A percentile compares a stretch with the other conserved stretches of the same genome.
phyloP scores from a whole-genome alignment of 1,140 invertebrate species.

The Drosophila subpulchrella region DNA sequence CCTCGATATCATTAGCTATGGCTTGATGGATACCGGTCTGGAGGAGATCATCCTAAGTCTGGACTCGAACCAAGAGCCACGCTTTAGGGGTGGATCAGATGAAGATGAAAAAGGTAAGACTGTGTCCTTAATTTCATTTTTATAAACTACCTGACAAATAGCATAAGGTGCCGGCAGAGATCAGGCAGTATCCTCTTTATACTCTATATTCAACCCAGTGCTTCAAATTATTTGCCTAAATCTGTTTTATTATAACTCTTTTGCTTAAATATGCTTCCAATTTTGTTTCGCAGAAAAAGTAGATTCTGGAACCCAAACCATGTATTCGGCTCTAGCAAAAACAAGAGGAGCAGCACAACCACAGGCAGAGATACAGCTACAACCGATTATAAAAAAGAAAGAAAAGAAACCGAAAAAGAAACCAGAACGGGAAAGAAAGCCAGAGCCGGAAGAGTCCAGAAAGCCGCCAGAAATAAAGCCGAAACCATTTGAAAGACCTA shows the following conservation, averaged over 20 bases:
- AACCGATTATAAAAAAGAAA: not conserved
- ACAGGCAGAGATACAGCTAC: not conserved
- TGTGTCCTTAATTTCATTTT: too few relatives aligned
- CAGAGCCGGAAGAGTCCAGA: not conserved
- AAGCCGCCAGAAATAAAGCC: too few relatives aligned
- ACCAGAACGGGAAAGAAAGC: not conserved
- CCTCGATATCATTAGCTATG: slow-evolving; percentile 87
- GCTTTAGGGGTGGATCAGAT: not conserved
- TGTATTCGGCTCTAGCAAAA: not conserved
- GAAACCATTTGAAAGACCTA: too few relatives aligned
- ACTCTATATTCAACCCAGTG: too few relatives aligned
- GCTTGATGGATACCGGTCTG: slow-evolving; percentile 95
- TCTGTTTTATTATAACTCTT: too few relatives aligned
- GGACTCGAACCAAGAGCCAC: not conserved
- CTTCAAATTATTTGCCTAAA: too few relatives aligned
- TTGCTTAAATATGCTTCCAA: too few relatives aligned
- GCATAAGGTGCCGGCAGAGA: too few relatives aligned
- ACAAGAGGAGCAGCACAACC: not conserved
- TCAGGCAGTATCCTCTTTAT: too few relatives aligned
- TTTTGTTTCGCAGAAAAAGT: not conserved
- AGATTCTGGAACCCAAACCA: not conserved
- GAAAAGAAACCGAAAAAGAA: not conserved
- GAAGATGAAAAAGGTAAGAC: not conserved
- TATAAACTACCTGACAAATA: too few relatives aligned
- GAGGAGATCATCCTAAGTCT: slow-evolving; percentile 89